Evolutionary conservation across 2,113 vertebrate genomes (phyloP), one percentile per base, ranked within the genome.

Genomic region (Colossoma macropomum): DNA sequence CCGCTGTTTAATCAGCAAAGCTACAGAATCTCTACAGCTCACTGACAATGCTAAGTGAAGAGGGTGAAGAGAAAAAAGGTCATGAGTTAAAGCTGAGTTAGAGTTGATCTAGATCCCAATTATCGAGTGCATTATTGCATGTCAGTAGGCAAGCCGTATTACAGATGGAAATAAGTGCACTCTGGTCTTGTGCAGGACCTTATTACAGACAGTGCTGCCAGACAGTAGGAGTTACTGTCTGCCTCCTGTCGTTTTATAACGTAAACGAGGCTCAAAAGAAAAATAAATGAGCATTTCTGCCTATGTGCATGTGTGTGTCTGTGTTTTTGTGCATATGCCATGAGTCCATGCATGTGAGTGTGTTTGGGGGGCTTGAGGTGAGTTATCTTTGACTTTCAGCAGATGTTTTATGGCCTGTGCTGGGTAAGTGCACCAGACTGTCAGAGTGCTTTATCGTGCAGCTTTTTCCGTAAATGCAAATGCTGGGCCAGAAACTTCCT

Each of bases 381-480:
- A 86, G 71, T 91, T 92, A 92, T 86, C 72, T 59, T 56, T 62
- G 82, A 82, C 91, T 89, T 90, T 92, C 89, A 89, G 68, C 72
- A 85, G 77, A 88, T 89, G 87, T 86, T 92, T 91, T 91, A 92
- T 62, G 74, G 85, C 50, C 38, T 80, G 59, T 79, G 71, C 80
- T 56, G 87, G 17, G 66, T 89, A 91, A 90, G 84, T 87, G 85
- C 82, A 87, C 77, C 63, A 85, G 85, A 89, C 86, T 91, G 88
- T 88, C 87, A 88, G 70, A 84, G 81, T 87, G 82, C 84, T 94
- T 90, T 80, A 92, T 93, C 60, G 88, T 87, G 82, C 62, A 79
- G 80, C 75, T 75, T 88, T 87, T 90, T 89, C 79, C 23, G 72
- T 78, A 87, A 89, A 93, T 89, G 87, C 82, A 89, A 89, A 93